Conservation (phyloP, 2,888 invertebrate genomes). For the Drosophila suboccidentalis region DNA sequence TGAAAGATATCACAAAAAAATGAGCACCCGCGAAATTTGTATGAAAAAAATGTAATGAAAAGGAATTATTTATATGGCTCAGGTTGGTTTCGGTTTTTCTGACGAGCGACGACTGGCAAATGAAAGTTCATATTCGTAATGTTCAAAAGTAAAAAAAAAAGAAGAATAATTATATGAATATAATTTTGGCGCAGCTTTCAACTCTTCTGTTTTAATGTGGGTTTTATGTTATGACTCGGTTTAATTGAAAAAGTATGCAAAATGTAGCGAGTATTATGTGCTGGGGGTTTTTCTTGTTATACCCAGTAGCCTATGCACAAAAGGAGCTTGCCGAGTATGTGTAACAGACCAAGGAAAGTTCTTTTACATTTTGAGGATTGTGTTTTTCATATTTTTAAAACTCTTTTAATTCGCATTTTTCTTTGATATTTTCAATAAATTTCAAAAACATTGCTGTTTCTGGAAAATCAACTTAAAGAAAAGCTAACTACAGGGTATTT, state of each 20-base stretch:
- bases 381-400: background rate
- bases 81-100: constrained; percentile 37
- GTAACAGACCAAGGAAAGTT: background rate
- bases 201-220: constrained; percentile 24
- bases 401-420: no score
- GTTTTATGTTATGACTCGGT: constrained; percentile 14
- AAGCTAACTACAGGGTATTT: background rate
- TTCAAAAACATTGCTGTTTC: no score
- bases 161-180: constrained; percentile 32
- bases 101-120: constrained; percentile 32
- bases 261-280: constrained; percentile 20
- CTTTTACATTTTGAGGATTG: background rate
- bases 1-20: constrained; percentile 31
- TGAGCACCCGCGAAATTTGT: constrained; percentile 57
- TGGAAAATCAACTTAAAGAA: no score
- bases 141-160: constrained; percentile 20
- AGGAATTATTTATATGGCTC: constrained; percentile 73
- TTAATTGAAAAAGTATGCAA: constrained; percentile 60
- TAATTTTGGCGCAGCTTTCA: constrained; percentile 38
- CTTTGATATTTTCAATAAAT: no score
- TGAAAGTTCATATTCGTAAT: constrained; percentile 51
- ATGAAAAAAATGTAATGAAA: constrained; percentile 66
- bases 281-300: constrained; percentile 13
- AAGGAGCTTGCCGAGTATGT: background rate
- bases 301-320: background rate